Conservation (phyloP, 2,113 vertebrate species). For the Geococcyx californianus region DNA sequence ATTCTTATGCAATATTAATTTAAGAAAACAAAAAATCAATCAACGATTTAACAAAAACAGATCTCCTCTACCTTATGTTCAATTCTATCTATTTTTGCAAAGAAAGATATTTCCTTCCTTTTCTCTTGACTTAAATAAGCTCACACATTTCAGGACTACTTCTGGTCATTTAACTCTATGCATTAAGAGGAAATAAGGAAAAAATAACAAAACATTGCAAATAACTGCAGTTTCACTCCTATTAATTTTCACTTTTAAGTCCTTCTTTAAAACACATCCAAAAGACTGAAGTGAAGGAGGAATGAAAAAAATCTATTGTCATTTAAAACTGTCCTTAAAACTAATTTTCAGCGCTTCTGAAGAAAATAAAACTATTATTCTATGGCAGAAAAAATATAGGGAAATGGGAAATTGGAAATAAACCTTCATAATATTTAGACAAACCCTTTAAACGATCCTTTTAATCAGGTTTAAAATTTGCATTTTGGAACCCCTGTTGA, state of each 20-base stretch:
- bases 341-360: neutral
- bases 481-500: constrained; percentile 8
- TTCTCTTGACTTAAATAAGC: neutral
- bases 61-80: neutral
- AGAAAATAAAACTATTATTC: neutral
- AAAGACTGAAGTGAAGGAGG: neutral
- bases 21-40: neutral
- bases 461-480: neutral
- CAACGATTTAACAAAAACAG: neutral
- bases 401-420: neutral
- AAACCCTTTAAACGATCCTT: neutral
- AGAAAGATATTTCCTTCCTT: neutral
- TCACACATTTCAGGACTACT: neutral
- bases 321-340: neutral
- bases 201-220: neutral
- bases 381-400: neutral
- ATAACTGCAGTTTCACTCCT: neutral
- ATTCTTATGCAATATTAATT: neutral
- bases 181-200: neutral
- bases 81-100: neutral
- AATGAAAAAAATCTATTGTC: neutral
- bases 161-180: neutral
- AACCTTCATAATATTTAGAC: constrained; percentile 5
- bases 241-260: neutral
- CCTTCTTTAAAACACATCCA: neutral